A percentile compares a stretch with the other conserved stretches of the same genome.
phyloP scores from a whole-genome alignment of 2,113 vertebrate genomes.

The Cathartes aura region DNA sequence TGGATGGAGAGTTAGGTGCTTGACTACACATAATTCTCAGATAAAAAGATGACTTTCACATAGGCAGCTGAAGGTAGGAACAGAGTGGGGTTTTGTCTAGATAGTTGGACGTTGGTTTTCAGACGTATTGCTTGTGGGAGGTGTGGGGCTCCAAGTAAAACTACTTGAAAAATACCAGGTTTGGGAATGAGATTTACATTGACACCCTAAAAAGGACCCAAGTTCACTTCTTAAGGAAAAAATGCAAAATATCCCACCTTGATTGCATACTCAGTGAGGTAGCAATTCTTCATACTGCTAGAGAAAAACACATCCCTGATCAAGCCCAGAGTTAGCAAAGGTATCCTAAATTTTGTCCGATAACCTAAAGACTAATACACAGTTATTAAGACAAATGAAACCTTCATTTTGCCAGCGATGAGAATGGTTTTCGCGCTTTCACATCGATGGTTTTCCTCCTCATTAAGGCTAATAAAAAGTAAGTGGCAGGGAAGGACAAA shows the following conservation, averaged over 20 bases:
- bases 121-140: rapidly evolving
- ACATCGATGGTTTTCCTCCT: not conserved
- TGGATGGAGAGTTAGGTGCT: not conserved
- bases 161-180: not conserved
- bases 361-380: not conserved
- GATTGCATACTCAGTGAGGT: not conserved
- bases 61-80: not conserved
- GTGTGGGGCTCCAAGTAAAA: not conserved
- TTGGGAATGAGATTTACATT: not conserved
- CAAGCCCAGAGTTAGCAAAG: not conserved
- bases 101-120: rapidly evolving
- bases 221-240: not conserved
- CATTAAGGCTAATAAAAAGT: not conserved
- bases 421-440: not conserved
- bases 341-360: not conserved
- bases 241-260: rapidly evolving
- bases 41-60: not conserved
- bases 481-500: not conserved
- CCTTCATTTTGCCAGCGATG: not conserved
- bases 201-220: not conserved
- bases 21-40: not conserved
- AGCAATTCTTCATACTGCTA: not conserved
- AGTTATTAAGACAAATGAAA: not conserved
- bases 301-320: not conserved
- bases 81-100: not conserved